Conservation (phyloP, 53 echinoderm and acorn worm species). For the Arbacia lixula region DNA sequence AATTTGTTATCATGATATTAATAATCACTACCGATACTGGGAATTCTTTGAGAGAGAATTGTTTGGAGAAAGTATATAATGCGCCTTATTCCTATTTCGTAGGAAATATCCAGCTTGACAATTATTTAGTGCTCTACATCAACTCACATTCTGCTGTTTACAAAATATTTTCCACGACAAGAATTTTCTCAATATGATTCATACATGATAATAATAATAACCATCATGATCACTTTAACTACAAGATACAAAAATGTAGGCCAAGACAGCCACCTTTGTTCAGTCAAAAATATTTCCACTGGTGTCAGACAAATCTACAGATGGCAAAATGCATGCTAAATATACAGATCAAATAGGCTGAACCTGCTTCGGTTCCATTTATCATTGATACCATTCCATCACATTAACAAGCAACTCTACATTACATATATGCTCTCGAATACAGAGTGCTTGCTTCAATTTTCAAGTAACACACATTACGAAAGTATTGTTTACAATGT, state of each 20-base stretch:
- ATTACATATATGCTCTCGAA: conserved; percentile 6
- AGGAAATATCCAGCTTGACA: too few species aligned
- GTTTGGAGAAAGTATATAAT: too few species aligned
- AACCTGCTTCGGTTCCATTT: too few species aligned
- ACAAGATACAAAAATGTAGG: neutral
- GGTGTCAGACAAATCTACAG: conserved; percentile 37
- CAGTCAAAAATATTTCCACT: conserved; percentile 22
- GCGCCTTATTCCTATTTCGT: too few species aligned
- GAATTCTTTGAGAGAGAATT: too few species aligned
- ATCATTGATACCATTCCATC: too few species aligned
- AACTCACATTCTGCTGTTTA: neutral
- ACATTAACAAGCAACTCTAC: too few species aligned
- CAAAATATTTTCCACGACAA: neutral
- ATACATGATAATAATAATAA: too few species aligned
- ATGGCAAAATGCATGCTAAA: conserved; percentile 44
- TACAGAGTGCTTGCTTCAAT: conserved; percentile 8
- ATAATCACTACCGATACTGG: too few species aligned
- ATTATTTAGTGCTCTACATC: too few species aligned
- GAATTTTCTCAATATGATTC: conserved; percentile 19
- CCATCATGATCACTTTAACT: conserved; percentile 13
- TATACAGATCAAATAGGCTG: conserved; percentile 24
- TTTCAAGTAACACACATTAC: neutral
- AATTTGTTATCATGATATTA: too few species aligned
- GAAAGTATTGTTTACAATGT: neutral
- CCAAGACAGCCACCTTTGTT: conserved; percentile 1